Evolutionary conservation across 2,888 invertebrate genomes (phyloP), one percentile per base, ranked within the genome.

Genomic region (Caenorhabditis sulstoni): DNA sequence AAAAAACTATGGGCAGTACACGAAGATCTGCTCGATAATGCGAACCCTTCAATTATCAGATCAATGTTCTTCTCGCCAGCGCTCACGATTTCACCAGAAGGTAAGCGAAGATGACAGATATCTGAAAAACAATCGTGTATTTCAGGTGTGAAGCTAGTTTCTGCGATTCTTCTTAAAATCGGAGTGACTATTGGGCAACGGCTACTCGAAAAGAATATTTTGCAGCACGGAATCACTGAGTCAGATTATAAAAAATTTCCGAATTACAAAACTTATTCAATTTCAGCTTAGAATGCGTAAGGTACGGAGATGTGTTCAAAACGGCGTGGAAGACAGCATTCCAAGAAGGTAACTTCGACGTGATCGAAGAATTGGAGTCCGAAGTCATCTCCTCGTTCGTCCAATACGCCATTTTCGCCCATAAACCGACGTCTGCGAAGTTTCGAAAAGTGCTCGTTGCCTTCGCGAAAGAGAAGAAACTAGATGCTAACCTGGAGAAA

Each of bases 1-100:
- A 79, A 61, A 62, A 73, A 73, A 23, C 8, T 79, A 52, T 79
- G 79, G 79, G 62, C 67, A 1, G 61, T 68, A 22, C 62, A 59
- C 9, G 66, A 79, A 49, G 73, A 73, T 41, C 39, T 79, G 14
- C 18, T 62, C 1, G 62, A 50, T 2, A 62, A 79, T 64, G 49
- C 44, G 16, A 68, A 53, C 16, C 52, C 49, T 0, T 67, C 73
- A 3, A 23, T 23, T 0, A 45, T 73, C 20, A 50, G 79, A n/a
- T 62, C 50, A 62, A 73, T 79, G 57, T 73, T 50, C 9, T 73
- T 66, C 35, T 52, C 67, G 7, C 55, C 66, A 37, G 50, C 67
- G 18, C 14, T 79, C 12, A 18, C 58, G 9, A 29, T 23, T 23
- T 73, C 62, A 37, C 47, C 73, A 14, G 79, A 79, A 59, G 79